Base-by-base conservation (phyloP, 2,797 vertebrate species). In the Sebastiscus albofasciatus region DNA sequence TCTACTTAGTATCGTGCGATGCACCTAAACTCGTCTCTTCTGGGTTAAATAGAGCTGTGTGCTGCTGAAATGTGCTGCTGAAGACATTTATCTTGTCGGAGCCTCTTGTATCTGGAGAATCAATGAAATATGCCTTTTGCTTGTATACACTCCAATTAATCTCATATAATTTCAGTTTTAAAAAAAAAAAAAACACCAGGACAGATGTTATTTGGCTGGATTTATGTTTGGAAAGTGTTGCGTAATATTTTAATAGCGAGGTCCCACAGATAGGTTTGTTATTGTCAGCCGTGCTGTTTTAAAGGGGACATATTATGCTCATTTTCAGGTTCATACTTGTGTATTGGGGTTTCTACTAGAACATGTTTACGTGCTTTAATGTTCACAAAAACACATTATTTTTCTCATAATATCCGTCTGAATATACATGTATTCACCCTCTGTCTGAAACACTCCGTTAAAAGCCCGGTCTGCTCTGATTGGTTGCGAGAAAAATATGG, bases 1-100 rank as follows among this genome's bases (percentile, higher is more conserved):
- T 87, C 81, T 83, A 89, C 90, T 90, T 85, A 81, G 81, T 18
- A 12, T 24, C 42, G 70, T 34, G 75, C 70, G 8, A 54, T 33
- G 65, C 39, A 71, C 73, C 69, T 78, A 55, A 81, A 83, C 72
- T 79, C 70, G 1, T 80, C 58, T 83, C 60, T 72, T 76, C 70
- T 62, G 82, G 73, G 77, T 81, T 67, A 76, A 87, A 85, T 42
- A 61, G 82, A 88, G 67, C 60, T 66, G 4, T 46, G 52, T 26
- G 46, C 71, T 54, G 66, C 34, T 36, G 14, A n/a, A 79, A 80
- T 72, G 61, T 65, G 72, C 83, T 10, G 56, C 13, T 27, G 31
- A 4, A 72, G 70, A 77, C 75, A 62, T 84, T 62, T 26, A 36
- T 84, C 42, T 80, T 79, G 70, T 78, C 24, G 0, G 61, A 33